Evolutionary conservation across 2,113 vertebrate genomes (phyloP).

Genomic region (Pipa parva): DNA sequence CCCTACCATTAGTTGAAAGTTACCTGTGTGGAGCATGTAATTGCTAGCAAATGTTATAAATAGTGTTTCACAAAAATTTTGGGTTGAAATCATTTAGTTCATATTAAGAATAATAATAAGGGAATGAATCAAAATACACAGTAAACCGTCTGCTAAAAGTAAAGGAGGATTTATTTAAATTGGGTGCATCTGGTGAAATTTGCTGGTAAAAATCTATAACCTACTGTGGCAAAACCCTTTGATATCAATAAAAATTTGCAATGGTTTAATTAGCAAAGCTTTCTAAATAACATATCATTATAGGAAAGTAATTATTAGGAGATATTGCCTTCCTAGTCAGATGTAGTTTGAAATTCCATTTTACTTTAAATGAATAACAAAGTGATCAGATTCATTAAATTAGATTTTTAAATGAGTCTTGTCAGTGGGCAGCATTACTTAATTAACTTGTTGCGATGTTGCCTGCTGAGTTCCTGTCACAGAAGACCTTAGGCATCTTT

Average conservation of each 20-base stretch:
- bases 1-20: too few relatives aligned
- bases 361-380: neutral
- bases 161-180: too few relatives aligned
- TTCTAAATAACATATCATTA: neutral
- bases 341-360: neutral
- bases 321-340: neutral
- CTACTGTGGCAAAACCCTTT: neutral
- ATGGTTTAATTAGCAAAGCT: neutral
- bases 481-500: constrained; percentile 28
- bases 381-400: neutral
- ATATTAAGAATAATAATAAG: too few relatives aligned
- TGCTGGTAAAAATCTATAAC: too few relatives aligned
- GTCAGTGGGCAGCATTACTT: constrained; percentile 24
- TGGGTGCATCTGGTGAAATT: neutral
- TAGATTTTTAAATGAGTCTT: neutral
- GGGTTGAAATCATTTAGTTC: too few relatives aligned
- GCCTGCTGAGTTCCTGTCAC: constrained; percentile 17
- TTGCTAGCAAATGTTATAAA: too few relatives aligned
- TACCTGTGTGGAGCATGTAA: too few relatives aligned
- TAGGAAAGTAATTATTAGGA: too few relatives aligned
- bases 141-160: too few relatives aligned
- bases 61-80: too few relatives aligned
- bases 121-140: too few relatives aligned
- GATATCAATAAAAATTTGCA: neutral
- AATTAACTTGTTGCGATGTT: constrained; percentile 28